Percentiles rank a stretch among this genome's conserved stretches.
These are phyloP conservation scores for Crotophaga sulcirostris DNA, from an alignment of 2,113 vertebrate genomes.

Conservation along the genomic window DNA sequence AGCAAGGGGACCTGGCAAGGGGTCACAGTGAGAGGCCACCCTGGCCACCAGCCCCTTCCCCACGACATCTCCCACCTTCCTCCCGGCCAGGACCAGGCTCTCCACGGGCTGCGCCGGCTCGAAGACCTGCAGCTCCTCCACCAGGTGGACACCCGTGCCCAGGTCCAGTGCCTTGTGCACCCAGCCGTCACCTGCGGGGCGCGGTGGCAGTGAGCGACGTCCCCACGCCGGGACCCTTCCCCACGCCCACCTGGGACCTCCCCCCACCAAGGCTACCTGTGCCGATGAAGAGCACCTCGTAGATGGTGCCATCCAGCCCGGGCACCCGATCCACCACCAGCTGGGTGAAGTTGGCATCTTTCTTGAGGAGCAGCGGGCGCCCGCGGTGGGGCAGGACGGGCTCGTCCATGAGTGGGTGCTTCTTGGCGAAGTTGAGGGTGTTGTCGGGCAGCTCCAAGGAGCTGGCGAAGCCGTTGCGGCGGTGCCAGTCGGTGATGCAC, in stretches of 20 bases:
- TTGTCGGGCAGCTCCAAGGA: slow-evolving; percentile 93
- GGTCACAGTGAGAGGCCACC: background rate
- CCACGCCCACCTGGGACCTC: accelerated
- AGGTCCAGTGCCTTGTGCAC: slow-evolving; percentile 88
- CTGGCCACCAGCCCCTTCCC: accelerated
- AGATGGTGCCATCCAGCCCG: slow-evolving; percentile 80
- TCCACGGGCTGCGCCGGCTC: slow-evolving; percentile 84
- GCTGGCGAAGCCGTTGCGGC: slow-evolving; percentile 85
- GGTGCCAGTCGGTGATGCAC: slow-evolving; percentile 93
- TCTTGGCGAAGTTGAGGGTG: slow-evolving; percentile 96
- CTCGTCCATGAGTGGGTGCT: slow-evolving; percentile 93
- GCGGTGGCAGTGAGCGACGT: background rate
- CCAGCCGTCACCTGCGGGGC: slow-evolving; percentile 86
- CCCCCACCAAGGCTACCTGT: slow-evolving; percentile 85
- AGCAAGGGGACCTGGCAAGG: background rate
- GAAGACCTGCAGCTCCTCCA: slow-evolving; percentile 96
- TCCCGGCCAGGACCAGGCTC: slow-evolving; percentile 87
- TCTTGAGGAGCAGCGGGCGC: slow-evolving; percentile 92
- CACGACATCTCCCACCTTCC: slow-evolving; percentile 73
- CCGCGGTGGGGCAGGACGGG: slow-evolving; percentile 75
- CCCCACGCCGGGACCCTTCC: background rate
- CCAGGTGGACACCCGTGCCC: slow-evolving; percentile 83
- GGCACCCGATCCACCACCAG: slow-evolving; percentile 85
- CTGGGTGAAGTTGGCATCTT: slow-evolving; percentile 90
- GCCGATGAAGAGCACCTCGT: slow-evolving; percentile 91